Evolutionary conservation across 2,113 vertebrate genomes (phyloP).

Genomic region (Amblyornis subalaris): DNA sequence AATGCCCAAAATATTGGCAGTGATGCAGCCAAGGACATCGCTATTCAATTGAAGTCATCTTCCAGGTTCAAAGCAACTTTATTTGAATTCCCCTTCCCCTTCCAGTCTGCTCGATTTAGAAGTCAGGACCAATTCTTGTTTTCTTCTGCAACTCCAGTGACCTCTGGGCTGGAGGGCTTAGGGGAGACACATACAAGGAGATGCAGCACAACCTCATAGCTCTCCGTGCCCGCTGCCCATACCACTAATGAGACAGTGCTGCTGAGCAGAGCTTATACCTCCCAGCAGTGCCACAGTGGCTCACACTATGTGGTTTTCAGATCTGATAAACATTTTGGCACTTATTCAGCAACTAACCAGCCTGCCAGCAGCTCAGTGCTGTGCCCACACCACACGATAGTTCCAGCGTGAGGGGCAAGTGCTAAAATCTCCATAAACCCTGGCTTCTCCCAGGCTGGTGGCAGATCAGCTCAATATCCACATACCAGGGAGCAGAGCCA

Average conservation of each 20-base stretch:
- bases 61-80: background rate
- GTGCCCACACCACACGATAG: rapidly evolving
- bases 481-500: rapidly evolving
- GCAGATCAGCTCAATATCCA: background rate
- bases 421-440: background rate
- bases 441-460: background rate
- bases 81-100: background rate
- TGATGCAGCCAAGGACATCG: background rate
- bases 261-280: background rate
- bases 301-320: background rate
- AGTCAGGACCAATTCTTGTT: background rate
- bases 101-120: background rate
- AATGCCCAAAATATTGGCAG: background rate
- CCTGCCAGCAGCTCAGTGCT: background rate
- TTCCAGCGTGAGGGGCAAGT: background rate
- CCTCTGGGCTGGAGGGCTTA: background rate
- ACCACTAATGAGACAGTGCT: rapidly evolving
- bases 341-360: background rate
- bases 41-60: background rate
- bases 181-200: background rate
- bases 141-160: background rate
- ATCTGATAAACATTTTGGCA: background rate
- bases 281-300: background rate
- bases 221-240: rapidly evolving
- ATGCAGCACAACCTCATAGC: background rate